Evolutionary conservation across 2,797 vertebrate genomes (phyloP).

Genomic region (Phylloscopus collybita): DNA sequence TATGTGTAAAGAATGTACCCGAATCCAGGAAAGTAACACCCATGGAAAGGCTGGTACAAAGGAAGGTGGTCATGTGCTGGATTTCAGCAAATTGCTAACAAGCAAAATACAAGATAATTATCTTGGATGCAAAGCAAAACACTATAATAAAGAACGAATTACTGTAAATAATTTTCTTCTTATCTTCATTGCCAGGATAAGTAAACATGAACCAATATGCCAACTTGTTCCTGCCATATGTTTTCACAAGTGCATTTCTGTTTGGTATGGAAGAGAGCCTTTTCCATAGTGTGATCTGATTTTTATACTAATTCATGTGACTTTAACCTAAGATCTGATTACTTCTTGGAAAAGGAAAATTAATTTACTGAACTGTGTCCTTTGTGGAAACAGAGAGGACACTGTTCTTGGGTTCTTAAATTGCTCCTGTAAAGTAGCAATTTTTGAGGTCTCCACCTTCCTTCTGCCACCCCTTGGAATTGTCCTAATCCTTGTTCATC

Average conservation of each 20-base stretch:
- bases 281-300: not conserved
- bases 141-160: not conserved
- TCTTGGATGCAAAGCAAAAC: not conserved
- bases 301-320: not conserved
- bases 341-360: not conserved
- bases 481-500: not conserved
- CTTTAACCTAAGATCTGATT: conserved; percentile 3
- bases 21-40: not conserved
- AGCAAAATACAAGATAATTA: not conserved
- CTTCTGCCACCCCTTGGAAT: not conserved
- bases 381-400: not conserved
- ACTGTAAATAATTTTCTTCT: not conserved
- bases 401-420: not conserved
- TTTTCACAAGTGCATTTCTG: conserved; percentile 15
- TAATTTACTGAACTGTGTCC: not conserved
- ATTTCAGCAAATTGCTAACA: not conserved
- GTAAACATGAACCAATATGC: not conserved
- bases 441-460: not conserved
- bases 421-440: not conserved
- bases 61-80: not conserved
- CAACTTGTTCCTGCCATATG: not conserved
- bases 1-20: not conserved
- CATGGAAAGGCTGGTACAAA: not conserved
- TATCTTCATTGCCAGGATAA: not conserved
- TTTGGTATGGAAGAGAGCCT: not conserved